phyloP scores from a whole-genome alignment of 2,888 invertebrate species.

The Cerceris ruficornis region DNA sequence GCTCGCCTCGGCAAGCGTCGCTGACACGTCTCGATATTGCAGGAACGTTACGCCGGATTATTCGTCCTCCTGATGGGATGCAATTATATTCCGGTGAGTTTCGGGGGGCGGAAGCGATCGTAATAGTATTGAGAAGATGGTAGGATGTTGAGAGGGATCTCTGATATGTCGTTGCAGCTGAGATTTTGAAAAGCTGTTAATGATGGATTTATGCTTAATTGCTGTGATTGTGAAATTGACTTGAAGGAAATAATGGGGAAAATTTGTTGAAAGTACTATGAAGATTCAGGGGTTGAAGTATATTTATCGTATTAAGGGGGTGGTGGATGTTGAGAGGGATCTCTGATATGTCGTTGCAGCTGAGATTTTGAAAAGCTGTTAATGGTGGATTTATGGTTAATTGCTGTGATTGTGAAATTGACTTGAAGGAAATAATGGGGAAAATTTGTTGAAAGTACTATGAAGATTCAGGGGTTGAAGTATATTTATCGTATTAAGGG shows the following conservation, averaged over 20 bases:
- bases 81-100: constrained; percentile 19
- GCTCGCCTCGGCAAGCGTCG: constrained; percentile 30
- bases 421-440: no score
- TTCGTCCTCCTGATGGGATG: no score
- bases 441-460: no score
- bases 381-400: background rate
- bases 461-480: no score
- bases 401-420: background rate
- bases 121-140: no score
- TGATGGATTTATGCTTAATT: background rate
- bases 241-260: no score
- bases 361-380: background rate
- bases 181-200: background rate
- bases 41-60: constrained; percentile 1
- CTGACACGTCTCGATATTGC: constrained; percentile 16
- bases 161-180: no score
- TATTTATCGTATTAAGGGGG: background rate
- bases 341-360: no score
- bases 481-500: background rate
- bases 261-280: no score
- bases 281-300: background rate
- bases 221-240: no score
- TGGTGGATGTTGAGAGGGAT: no score
- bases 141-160: no score
- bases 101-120: background rate